These are phyloP conservation scores for Amiota minor DNA, from an alignment of 2,888 invertebrate species.

Conservation along the genomic window DNA sequence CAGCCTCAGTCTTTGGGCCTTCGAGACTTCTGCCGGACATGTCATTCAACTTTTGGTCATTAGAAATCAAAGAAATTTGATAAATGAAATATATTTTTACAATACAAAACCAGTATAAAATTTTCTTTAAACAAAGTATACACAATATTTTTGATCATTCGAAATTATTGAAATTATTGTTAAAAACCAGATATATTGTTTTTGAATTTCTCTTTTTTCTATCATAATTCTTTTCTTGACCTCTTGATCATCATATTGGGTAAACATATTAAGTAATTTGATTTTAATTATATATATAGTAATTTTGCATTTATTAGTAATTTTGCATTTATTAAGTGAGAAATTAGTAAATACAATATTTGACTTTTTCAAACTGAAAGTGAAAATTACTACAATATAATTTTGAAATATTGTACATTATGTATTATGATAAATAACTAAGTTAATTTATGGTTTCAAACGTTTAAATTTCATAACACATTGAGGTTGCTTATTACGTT, in stretches of 20 bases:
- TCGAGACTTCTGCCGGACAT: neutral
- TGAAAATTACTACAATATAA: slow-evolving; percentile 12
- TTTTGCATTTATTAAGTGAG: slow-evolving; percentile 2
- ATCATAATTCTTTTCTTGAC: too few relatives aligned
- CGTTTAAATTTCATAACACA: neutral
- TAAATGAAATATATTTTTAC: too few relatives aligned
- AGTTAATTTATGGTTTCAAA: neutral
- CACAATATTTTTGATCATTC: too few relatives aligned
- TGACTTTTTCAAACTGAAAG: slow-evolving; percentile 4
- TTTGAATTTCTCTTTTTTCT: too few relatives aligned
- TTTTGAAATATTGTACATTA: neutral
- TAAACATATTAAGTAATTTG: neutral
- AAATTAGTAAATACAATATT: neutral
- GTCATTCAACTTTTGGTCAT: slow-evolving; percentile 7
- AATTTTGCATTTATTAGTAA: slow-evolving; percentile 1
- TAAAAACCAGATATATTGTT: too few relatives aligned
- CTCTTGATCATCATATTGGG: too few relatives aligned
- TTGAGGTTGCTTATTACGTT: neutral
- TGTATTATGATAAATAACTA: slow-evolving; percentile 7
- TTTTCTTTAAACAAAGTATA: too few relatives aligned
- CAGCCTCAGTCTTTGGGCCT: too few relatives aligned
- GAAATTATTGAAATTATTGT: too few relatives aligned
- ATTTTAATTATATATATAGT: neutral
- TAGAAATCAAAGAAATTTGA: neutral
- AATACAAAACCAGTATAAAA: too few relatives aligned